phyloP scores from a whole-genome alignment of 1,140 invertebrate genomes.

The Panagrolaimus sp. region DNA sequence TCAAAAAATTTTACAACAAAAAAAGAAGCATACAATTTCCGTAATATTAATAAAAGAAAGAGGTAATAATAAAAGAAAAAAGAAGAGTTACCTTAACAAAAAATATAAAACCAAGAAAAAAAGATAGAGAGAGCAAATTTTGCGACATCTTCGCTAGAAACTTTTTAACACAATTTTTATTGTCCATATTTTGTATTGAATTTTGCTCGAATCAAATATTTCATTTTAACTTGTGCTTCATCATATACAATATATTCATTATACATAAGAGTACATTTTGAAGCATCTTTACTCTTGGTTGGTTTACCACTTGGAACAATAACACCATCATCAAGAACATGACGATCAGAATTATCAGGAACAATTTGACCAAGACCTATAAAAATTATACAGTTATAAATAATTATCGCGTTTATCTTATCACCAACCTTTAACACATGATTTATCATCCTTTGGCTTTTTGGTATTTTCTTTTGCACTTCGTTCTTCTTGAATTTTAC shows the following conservation, averaged over 20 bases:
- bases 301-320: slow-evolving; percentile 34
- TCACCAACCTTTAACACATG: slow-evolving; percentile 38
- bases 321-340: slow-evolving; percentile 25
- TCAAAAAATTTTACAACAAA: too few relatives aligned
- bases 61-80: too few relatives aligned
- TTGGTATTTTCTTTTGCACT: slow-evolving; percentile 27
- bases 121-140: too few relatives aligned
- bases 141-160: too few relatives aligned
- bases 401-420: slow-evolving; percentile 6
- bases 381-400: neutral
- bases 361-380: slow-evolving; percentile 31
- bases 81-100: too few relatives aligned
- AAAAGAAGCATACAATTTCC: too few relatives aligned
- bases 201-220: slow-evolving; percentile 48
- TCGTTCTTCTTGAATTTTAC: slow-evolving; percentile 34
- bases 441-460: slow-evolving; percentile 35
- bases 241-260: slow-evolving; percentile 77
- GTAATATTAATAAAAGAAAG: too few relatives aligned
- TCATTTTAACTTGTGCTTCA: slow-evolving; percentile 74
- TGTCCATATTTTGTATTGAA: slow-evolving; percentile 16
- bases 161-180: too few relatives aligned
- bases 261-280: slow-evolving; percentile 29
- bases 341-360: slow-evolving; percentile 21
- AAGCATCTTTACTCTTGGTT: slow-evolving; percentile 15
- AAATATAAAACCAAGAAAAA: too few relatives aligned